A percentile compares a stretch with the other conserved stretches of the same genome.
Conservation (phyloP, 2,797 vertebrate species). For the Apogon hyalosoma region DNA sequence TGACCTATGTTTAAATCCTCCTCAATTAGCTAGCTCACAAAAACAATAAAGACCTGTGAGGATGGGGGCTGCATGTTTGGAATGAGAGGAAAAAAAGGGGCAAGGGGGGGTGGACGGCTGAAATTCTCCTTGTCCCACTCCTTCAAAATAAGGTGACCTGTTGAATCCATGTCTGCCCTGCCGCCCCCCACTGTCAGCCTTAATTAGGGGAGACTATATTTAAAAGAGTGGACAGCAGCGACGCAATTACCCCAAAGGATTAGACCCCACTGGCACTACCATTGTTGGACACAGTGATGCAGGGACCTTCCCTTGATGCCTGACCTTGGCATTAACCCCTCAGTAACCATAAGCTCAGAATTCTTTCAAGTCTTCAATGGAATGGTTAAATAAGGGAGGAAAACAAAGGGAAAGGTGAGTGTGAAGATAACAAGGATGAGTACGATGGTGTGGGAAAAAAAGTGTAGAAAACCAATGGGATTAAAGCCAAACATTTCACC, state of each 20-base stretch:
- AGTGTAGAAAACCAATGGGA: neutral
- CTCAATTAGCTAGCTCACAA: conserved; percentile 68
- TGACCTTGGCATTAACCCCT: conserved; percentile 72
- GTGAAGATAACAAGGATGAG: conserved; percentile 30
- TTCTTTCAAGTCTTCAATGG: conserved; percentile 26
- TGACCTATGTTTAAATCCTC: conserved; percentile 65
- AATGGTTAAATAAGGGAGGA: conserved; percentile 11
- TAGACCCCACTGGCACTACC: conserved; percentile 47
- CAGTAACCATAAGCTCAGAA: conserved; percentile 17
- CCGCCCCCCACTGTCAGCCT: conserved; percentile 50
- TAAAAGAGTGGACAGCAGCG: conserved; percentile 64
- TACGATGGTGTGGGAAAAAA: conserved; percentile 17
- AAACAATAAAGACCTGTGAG: conserved; percentile 42
- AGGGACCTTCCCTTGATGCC: conserved; percentile 43
- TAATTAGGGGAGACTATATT: conserved; percentile 69
- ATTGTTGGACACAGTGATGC: conserved; percentile 45
- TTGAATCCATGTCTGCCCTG: conserved; percentile 40
- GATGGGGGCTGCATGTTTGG: conserved; percentile 25
- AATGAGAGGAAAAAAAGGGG: neutral
- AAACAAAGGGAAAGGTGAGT: conserved; percentile 23
- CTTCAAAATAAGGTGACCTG: conserved; percentile 65
- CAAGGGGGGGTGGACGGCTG: neutral
- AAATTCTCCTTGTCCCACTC: conserved; percentile 9
- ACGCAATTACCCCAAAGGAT: conserved; percentile 69
- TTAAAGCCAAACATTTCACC: conserved; percentile 28